phyloP scores from a whole-genome alignment of 2,113 vertebrate species.

The Cervus canadensis region DNA sequence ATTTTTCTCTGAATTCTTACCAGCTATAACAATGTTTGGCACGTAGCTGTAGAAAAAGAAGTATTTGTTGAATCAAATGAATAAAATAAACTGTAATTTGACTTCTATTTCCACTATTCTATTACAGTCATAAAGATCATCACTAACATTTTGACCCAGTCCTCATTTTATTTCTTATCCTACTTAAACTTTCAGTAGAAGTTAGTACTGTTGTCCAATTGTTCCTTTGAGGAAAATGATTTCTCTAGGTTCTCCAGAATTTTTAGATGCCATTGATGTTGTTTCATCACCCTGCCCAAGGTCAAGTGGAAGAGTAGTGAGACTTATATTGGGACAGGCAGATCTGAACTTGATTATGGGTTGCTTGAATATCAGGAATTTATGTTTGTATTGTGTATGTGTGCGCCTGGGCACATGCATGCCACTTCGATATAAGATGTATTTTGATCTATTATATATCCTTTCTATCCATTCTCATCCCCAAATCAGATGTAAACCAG shows the following conservation, averaged over 20 bases:
- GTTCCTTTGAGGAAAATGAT: neutral
- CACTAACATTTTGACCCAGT: neutral
- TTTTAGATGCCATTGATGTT: neutral
- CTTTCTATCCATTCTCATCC: neutral
- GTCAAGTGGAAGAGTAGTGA: neutral
- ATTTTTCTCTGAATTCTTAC: neutral
- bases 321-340: neutral
- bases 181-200: neutral
- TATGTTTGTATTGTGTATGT: neutral
- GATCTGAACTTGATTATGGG: neutral
- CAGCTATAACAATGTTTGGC: neutral
- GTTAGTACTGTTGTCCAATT: neutral
- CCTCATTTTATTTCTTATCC: neutral
- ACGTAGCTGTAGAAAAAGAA: neutral
- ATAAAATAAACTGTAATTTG: neutral
- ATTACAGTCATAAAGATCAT: neutral
- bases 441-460: neutral
- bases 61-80: slow-evolving; percentile 34
- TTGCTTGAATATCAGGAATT: neutral
- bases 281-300: neutral
- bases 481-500: neutral
- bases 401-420: neutral
- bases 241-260: neutral
- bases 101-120: neutral
- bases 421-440: neutral